A percentile compares a stretch with the other conserved stretches of the same genome.
These are phyloP conservation scores for Noctua pronuba DNA, from an alignment of 2,888 invertebrate genomes.

Conservation along the genomic window DNA sequence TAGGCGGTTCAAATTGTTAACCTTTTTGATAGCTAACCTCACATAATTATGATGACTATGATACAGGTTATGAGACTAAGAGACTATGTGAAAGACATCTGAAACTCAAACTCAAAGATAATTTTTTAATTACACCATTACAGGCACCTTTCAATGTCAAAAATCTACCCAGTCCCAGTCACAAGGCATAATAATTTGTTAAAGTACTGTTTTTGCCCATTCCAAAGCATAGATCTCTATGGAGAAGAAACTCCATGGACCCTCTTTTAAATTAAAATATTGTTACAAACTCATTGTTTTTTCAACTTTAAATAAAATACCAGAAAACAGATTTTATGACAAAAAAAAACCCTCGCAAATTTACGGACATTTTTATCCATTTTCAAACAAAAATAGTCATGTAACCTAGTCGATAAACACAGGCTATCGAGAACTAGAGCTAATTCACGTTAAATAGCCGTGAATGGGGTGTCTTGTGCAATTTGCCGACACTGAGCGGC, in stretches of 20 bases:
- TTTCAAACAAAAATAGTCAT: slow-evolving; percentile 52
- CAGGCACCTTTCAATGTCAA: no score
- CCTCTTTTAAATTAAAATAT: no score
- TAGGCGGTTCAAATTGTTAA: no score
- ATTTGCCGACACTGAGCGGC: slow-evolving; percentile 78
- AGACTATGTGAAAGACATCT: no score
- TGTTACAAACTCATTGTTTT: not conserved
- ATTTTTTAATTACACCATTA: no score
- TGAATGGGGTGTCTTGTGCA: slow-evolving; percentile 83
- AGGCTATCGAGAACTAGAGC: slow-evolving; percentile 75
- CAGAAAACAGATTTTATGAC: not conserved
- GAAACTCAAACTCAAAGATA: no score
- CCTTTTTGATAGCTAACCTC: not conserved
- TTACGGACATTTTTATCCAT: slow-evolving; percentile 15
- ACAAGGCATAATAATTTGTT: no score
- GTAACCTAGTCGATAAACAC: slow-evolving; percentile 73
- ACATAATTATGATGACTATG: not conserved
- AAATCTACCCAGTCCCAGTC: no score
- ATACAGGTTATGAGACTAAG: no score
- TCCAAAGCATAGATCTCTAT: no score
- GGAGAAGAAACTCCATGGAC: no score
- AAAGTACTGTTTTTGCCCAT: no score
- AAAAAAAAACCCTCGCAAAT: not conserved
- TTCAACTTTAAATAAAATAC: not conserved
- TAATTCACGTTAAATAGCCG: slow-evolving; percentile 83